These are phyloP conservation scores for Nyctalus aviator DNA, from an alignment of 2,797 vertebrate species.

Conservation along the genomic window DNA sequence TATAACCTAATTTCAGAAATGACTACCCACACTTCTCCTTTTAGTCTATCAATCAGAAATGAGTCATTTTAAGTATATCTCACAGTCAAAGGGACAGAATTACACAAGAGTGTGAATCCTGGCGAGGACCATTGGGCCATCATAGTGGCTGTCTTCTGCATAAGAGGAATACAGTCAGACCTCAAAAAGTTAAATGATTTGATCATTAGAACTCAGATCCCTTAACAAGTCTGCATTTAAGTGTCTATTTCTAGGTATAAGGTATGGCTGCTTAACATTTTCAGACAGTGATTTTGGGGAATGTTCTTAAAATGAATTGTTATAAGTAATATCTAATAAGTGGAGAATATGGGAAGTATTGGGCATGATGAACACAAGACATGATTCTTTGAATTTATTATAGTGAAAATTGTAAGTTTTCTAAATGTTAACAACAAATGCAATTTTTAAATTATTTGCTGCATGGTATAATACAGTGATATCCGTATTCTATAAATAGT, in stretches of 20 bases:
- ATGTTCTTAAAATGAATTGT: not conserved
- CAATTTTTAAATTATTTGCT: conserved; percentile 7
- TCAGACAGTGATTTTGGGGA: not conserved
- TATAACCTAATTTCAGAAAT: not conserved
- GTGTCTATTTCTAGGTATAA: not conserved
- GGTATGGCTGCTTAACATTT: not conserved
- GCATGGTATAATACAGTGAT: not conserved
- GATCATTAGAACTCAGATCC: not conserved
- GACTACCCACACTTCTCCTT: not conserved
- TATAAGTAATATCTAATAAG: not conserved
- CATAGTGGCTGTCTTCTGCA: not conserved
- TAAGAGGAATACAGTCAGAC: not conserved
- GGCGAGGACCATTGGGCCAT: not conserved
- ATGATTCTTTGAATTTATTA: conserved; percentile 19
- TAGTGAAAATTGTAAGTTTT: not conserved
- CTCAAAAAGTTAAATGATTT: not conserved
- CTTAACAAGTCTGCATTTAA: not conserved
- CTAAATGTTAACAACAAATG: not conserved
- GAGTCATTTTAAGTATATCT: not conserved
- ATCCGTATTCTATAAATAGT: not conserved
- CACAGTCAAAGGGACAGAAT: not conserved
- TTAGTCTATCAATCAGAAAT: not conserved
- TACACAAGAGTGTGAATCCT: not conserved
- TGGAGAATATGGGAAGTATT: not conserved
- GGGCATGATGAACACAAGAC: not conserved